Base-by-base conservation (phyloP, 2,113 vertebrate species). In the Centrocercus urophasianus region DNA sequence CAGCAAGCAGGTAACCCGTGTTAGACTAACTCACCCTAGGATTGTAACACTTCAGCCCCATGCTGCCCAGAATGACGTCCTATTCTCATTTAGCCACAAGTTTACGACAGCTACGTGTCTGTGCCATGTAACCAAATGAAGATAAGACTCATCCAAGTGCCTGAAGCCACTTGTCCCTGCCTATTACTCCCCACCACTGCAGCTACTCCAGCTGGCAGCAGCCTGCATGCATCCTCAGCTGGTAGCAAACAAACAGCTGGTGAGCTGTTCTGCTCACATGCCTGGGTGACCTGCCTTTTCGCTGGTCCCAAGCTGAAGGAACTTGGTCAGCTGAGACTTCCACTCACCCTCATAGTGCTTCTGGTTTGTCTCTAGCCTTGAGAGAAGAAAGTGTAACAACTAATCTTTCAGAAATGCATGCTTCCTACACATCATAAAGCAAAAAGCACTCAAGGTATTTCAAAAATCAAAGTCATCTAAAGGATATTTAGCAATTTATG, bases 121-220 rank as follows among this genome's bases (percentile, higher is more conserved):
- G 32, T 14, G 10, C 32, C 24, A 7, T 71, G 79, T 77, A 15
- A 30, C 54, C 67, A 66, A 32, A 47, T 21, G 50, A 81, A 72
- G n/a, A 30, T 17, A 12, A 57, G 16, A 17, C 16, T 8, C 27
- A 72, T 21, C 34, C 67, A 32, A 87, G 45, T 48, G 30, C 32
- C 25, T 52, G 20, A 82, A 89, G 34, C 80, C 75, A 83, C 20
- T 47, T 60, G 5, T 21, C 61, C 69, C 71, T 57, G 74, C 50
- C 72, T 74, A 36, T 48, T 79, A 54, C 8, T 76, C 75, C 57
- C 57, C 14, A 50, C 42, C 32, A 12, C 3, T 0, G 0, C 43
- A 69, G 67, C 15, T 59, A 42, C 76, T 60, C 42, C 7, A 10
- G 19, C 40, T 87, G 84, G 85, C 75, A 91, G 54, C 45, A 90